These are phyloP conservation scores for Acipenser oxyrinchus DNA, from an alignment of 2,797 vertebrate genomes.

Conservation along the genomic window DNA sequence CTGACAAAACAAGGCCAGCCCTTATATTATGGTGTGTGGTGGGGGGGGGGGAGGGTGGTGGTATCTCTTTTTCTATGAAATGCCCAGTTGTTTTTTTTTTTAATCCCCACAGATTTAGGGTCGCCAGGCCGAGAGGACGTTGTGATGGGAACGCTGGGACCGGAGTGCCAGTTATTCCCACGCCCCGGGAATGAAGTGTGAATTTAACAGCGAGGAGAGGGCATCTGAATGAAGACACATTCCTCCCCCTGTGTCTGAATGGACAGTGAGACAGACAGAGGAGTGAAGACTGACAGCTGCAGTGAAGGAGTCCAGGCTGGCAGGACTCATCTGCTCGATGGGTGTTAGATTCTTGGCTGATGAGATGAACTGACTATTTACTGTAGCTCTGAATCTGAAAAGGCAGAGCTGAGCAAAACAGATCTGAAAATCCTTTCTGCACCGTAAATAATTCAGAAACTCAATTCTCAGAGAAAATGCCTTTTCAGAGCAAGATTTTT, in stretches of 20 bases:
- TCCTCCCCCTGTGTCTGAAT: background rate
- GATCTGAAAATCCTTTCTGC: background rate
- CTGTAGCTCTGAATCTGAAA: background rate
- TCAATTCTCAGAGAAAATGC: constrained; percentile 20
- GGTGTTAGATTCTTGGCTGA: constrained; percentile 40
- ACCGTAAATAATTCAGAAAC: constrained; percentile 27
- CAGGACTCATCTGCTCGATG: constrained; percentile 19
- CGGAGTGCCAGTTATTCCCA: constrained; percentile 3
- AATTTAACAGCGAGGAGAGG: background rate
- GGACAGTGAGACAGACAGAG: constrained; percentile 16
- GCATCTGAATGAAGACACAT: background rate
- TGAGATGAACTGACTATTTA: background rate
- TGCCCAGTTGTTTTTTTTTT: no score
- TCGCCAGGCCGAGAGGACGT: constrained; percentile 19
- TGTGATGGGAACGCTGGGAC: constrained; percentile 39
- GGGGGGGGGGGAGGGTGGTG: no score
- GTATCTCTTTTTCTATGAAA: no score
- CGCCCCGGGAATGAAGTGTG: no score
- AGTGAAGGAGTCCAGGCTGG: constrained; percentile 3
- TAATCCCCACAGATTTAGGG: background rate
- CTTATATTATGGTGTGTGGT: no score
- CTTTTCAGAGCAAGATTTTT: constrained; percentile 17
- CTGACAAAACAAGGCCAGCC: no score
- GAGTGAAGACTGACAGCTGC: constrained; percentile 13
- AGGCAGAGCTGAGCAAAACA: background rate